Percentiles rank a stretch among this genome's conserved stretches.
Evolutionary conservation across 2,113 vertebrate species (phyloP).

Genomic region (Dinomys branickii): DNA sequence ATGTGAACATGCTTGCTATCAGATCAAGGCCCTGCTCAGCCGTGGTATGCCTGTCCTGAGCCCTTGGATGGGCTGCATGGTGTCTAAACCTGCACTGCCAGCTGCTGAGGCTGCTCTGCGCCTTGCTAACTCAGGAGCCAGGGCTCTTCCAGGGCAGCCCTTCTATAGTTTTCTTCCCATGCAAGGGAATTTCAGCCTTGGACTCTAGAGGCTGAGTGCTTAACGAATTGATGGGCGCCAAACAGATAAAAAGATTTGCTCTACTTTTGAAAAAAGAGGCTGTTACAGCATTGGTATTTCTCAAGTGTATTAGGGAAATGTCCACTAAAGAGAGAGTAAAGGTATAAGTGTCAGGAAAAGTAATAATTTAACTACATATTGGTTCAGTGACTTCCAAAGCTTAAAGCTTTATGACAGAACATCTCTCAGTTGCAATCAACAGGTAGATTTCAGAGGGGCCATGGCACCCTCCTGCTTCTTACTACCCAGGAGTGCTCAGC

Average conservation of each 20-base stretch:
- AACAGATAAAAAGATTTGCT: neutral
- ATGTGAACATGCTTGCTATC: neutral
- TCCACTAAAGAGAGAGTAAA: neutral
- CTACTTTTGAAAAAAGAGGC: neutral
- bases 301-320: neutral
- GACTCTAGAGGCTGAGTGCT: neutral
- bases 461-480: neutral
- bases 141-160: neutral
- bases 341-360: neutral
- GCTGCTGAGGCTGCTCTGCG: neutral
- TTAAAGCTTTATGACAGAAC: neutral
- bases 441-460: neutral
- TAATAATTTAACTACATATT: neutral
- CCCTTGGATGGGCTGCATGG: neutral
- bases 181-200: neutral
- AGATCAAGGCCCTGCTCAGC: neutral
- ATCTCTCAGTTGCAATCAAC: neutral
- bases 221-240: neutral
- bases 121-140: accelerated
- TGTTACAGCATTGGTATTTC: neutral
- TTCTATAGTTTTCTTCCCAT: neutral
- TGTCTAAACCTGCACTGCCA: neutral
- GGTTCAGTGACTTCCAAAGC: neutral
- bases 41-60: neutral
- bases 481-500: accelerated